These are phyloP conservation scores for Smittia sp. DNA, from an alignment of 2,888 invertebrate genomes.

Conservation along the genomic window DNA sequence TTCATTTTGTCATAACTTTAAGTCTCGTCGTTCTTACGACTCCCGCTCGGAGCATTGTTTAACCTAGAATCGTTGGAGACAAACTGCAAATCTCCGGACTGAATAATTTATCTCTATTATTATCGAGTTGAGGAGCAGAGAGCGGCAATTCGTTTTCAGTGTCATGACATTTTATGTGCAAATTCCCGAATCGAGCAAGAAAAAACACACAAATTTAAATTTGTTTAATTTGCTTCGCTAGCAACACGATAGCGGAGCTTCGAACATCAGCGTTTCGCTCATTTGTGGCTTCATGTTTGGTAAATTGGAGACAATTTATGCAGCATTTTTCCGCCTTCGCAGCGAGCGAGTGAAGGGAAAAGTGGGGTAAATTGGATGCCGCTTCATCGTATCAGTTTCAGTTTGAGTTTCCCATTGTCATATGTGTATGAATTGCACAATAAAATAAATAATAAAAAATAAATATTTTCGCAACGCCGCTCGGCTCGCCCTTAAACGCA, in stretches of 20 bases:
- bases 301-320: background rate
- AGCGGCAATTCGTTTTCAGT: background rate
- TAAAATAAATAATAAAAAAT: background rate
- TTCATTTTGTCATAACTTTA: background rate
- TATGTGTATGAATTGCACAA: background rate
- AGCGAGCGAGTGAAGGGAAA: background rate
- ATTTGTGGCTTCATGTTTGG: background rate
- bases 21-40: too few species aligned
- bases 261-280: background rate
- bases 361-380: background rate
- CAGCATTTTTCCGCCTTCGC: background rate
- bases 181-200: background rate
- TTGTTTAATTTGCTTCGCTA: background rate
- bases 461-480: background rate
- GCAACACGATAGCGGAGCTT: background rate
- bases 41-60: too few species aligned
- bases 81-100: background rate
- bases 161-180: background rate
- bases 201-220: background rate
- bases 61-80: background rate
- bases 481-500: background rate
- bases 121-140: background rate
- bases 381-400: background rate
- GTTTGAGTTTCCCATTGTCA: background rate
- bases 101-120: constrained; percentile 12